A percentile compares a stretch with the other conserved stretches of the same genome.
Evolutionary conservation across 1,140 invertebrate genomes (phyloP).

Genomic region (Drosophila rufa): DNA sequence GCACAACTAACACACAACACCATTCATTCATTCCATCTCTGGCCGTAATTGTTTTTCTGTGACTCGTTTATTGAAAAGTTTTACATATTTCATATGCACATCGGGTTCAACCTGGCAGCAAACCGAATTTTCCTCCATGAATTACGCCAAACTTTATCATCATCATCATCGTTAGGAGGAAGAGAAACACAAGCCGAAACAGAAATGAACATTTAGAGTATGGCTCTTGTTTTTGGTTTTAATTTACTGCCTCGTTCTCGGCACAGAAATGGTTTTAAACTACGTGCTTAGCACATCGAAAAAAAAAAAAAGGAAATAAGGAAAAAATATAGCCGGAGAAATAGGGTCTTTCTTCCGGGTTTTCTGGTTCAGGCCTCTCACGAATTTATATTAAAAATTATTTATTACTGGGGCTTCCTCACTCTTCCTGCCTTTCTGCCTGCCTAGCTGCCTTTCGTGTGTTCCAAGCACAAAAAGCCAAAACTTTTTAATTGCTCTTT

Average conservation of each 20-base stretch:
- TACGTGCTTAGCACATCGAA: constrained; percentile 51
- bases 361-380: constrained; percentile 53
- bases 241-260: constrained; percentile 59
- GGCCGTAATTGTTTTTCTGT: constrained; percentile 69
- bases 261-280: constrained; percentile 49
- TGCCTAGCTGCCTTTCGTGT: constrained; percentile 12
- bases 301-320: constrained; percentile 8
- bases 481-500: constrained; percentile 75
- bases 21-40: constrained; percentile 6
- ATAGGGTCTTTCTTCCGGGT: constrained; percentile 27
- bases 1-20: constrained; percentile 38
- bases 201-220: constrained; percentile 66
- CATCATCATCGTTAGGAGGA: constrained; percentile 19
- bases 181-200: constrained; percentile 1
- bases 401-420: constrained; percentile 64
- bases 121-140: constrained; percentile 55
- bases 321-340: constrained; percentile 11
- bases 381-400: constrained; percentile 82
- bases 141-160: constrained; percentile 59
- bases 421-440: constrained; percentile 6
- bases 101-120: constrained; percentile 36
- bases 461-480: constrained; percentile 49
- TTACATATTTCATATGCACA: constrained; percentile 53
- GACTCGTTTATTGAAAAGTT: constrained; percentile 78
- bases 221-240: constrained; percentile 61